A percentile compares a stretch with the other conserved stretches of the same genome.
Evolutionary conservation across 2,797 vertebrate genomes (phyloP).

Genomic region (Pelodytes ibericus): DNA sequence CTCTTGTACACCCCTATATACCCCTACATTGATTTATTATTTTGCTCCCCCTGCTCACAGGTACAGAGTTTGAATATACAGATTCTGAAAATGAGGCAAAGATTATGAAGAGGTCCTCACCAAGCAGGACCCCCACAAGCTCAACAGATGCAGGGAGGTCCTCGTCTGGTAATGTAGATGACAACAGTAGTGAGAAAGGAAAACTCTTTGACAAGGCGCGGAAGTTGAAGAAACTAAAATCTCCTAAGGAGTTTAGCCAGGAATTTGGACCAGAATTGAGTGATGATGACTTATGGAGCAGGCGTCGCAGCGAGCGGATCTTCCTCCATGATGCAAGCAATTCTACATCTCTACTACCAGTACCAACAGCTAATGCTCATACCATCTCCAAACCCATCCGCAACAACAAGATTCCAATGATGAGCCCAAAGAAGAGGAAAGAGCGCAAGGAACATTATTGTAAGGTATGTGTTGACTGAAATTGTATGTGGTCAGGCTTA

Average conservation of each 20-base stretch:
- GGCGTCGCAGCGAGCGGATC: conserved; percentile 93
- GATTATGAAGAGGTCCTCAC: conserved; percentile 80
- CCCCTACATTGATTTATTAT: too few species aligned
- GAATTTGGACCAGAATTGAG: conserved; percentile 84
- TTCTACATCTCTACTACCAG: conserved; percentile 65
- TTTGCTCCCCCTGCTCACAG: conserved; percentile 58
- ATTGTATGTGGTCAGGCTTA: not conserved
- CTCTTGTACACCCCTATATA: too few species aligned
- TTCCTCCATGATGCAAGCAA: conserved; percentile 88
- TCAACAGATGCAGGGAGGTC: conserved; percentile 78
- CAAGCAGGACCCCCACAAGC: conserved; percentile 77
- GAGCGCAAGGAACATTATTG: conserved; percentile 81
- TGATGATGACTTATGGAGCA: conserved; percentile 91
- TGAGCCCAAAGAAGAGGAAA: conserved; percentile 77
- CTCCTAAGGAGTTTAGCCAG: conserved; percentile 80
- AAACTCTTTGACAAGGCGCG: conserved; percentile 76
- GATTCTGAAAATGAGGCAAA: conserved; percentile 91
- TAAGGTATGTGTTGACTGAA: conserved; percentile 77
- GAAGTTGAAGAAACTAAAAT: conserved; percentile 81
- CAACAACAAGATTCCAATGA: conserved; percentile 71
- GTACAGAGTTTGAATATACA: conserved; percentile 89
- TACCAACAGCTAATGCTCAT: conserved; percentile 60
- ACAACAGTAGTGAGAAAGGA: conserved; percentile 73
- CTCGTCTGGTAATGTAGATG: conserved; percentile 64
- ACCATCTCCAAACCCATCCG: conserved; percentile 76